A percentile compares a stretch with the other conserved stretches of the same genome.
phyloP scores from a whole-genome alignment of 2,888 invertebrate genomes.

The Diogma glabrata region DNA sequence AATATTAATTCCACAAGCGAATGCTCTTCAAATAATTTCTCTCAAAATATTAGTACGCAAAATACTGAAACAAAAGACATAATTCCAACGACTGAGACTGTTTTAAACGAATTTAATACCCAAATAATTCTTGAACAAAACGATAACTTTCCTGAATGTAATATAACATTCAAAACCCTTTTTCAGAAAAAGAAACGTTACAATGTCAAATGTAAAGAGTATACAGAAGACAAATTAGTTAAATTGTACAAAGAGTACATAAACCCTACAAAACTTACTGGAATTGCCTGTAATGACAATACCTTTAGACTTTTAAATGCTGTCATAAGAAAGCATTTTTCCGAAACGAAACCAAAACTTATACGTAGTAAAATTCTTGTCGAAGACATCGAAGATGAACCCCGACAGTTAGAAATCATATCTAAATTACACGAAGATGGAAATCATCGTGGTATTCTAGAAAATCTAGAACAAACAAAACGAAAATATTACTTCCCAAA shows the following conservation, averaged over 20 bases:
- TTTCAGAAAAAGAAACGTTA: neutral
- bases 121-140: neutral
- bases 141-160: neutral
- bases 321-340: neutral
- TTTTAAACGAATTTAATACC: neutral
- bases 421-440: conserved; percentile 4
- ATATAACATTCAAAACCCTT: too few species aligned
- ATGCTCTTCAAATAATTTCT: too few species aligned
- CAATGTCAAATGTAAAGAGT: neutral
- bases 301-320: neutral
- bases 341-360: neutral
- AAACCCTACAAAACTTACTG: neutral
- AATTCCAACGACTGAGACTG: neutral
- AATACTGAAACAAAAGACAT: neutral
- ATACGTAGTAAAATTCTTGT: neutral
- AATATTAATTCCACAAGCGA: neutral
- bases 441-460: conserved; percentile 11
- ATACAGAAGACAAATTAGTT: neutral
- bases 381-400: neutral
- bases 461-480: conserved; percentile 12
- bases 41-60: too few species aligned
- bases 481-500: conserved; percentile 13
- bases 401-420: neutral
- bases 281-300: neutral
- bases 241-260: neutral